Conservation (phyloP, 2,113 vertebrate species). For the Orycteropus afer region DNA sequence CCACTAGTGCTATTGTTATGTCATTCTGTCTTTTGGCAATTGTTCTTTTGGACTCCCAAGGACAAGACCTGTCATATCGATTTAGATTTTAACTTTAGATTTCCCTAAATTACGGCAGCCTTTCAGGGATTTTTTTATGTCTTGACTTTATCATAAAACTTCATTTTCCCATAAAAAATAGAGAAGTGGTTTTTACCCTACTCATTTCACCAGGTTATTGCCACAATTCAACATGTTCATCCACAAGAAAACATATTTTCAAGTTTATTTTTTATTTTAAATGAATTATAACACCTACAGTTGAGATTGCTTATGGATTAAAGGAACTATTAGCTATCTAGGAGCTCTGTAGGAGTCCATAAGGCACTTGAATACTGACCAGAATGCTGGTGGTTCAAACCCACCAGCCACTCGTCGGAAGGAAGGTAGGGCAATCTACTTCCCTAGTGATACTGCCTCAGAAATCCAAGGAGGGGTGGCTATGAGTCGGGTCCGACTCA, state of each 20-base stretch:
- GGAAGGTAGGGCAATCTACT: too few species aligned
- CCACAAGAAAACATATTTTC: background rate
- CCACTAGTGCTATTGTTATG: background rate
- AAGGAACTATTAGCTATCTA: background rate
- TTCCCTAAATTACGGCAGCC: background rate
- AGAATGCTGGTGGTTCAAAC: too few species aligned
- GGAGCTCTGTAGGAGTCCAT: too few species aligned
- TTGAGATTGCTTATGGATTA: background rate
- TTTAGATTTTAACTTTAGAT: background rate
- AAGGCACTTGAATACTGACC: too few species aligned
- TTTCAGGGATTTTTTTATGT: background rate
- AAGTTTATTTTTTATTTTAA: background rate
- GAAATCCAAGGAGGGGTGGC: too few species aligned
- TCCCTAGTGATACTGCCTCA: too few species aligned
- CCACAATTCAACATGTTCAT: background rate
- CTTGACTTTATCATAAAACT: background rate
- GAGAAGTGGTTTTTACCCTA: background rate
- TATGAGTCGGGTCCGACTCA: too few species aligned
- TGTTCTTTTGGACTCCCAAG: background rate
- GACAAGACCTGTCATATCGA: background rate
- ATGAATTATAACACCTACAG: background rate
- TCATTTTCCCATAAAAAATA: background rate
- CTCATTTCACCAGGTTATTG: background rate
- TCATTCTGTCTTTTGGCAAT: background rate
- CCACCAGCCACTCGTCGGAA: too few species aligned